Percentiles rank a stretch among this genome's conserved stretches.
These are phyloP conservation scores for Acronicta leporina DNA, from an alignment of 2,888 invertebrate genomes.

Conservation along the genomic window DNA sequence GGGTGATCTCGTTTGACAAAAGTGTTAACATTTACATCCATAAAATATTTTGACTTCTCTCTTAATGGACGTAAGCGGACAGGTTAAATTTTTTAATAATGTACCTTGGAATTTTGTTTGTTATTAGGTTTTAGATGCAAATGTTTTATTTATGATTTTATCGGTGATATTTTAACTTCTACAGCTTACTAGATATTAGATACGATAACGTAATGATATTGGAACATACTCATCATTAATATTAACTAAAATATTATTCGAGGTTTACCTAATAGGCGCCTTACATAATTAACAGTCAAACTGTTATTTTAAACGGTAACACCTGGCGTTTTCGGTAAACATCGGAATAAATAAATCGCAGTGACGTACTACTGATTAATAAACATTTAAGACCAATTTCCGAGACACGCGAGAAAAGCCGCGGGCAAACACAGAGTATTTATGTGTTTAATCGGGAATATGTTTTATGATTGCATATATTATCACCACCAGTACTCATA, in stretches of 20 bases:
- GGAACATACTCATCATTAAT: not conserved
- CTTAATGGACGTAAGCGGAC: conserved; percentile 74
- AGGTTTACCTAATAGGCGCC: not conserved
- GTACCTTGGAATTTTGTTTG: conserved; percentile 47
- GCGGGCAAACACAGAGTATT: conserved; percentile 37
- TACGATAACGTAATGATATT: no score
- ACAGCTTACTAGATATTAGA: not conserved
- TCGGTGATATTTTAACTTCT: conserved; percentile 4
- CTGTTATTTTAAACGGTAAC: not conserved
- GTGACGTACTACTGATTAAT: conserved; percentile 39
- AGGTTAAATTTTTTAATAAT: conserved; percentile 61
- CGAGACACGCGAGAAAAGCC: conserved; percentile 43
- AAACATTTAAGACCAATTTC: conserved; percentile 48
- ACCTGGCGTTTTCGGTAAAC: conserved; percentile 13
- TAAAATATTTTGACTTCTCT: conserved; percentile 88
- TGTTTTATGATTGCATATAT: conserved; percentile 41
- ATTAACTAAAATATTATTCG: not conserved
- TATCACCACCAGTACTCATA: conserved; percentile 44
- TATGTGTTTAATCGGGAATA: conserved; percentile 44
- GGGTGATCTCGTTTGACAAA: conserved; percentile 85
- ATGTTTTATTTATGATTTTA: conserved; percentile 45
- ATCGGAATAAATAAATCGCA: conserved; percentile 27
- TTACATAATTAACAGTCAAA: not conserved
- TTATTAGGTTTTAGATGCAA: conserved; percentile 37
- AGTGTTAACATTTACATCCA: conserved; percentile 85